phyloP scores from a whole-genome alignment of 2,797 vertebrate species.

The Gadopsis marmoratus region DNA sequence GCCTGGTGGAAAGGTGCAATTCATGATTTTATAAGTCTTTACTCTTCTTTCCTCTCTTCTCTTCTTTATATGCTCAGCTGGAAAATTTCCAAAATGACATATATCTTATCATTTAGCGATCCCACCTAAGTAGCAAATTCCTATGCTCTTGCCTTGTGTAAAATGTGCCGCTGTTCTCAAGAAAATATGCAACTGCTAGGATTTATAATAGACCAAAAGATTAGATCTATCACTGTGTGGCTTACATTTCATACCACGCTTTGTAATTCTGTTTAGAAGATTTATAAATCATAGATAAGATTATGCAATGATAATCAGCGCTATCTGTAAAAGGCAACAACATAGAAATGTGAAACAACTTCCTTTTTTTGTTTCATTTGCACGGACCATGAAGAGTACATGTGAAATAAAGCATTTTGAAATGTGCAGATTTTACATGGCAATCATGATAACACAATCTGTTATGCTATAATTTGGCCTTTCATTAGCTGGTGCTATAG shows the following conservation, averaged over 20 bases:
- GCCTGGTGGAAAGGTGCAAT: background rate
- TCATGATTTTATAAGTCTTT: background rate
- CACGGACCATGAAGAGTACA: conserved; percentile 1
- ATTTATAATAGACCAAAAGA: conserved; percentile 13
- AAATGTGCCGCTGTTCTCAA: background rate
- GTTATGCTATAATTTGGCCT: background rate
- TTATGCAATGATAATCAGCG: conserved; percentile 18
- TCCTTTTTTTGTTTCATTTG: background rate
- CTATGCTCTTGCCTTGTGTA: background rate
- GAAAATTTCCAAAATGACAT: background rate
- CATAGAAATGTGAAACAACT: conserved; percentile 5
- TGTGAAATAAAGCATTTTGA: background rate
- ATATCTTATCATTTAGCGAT: background rate
- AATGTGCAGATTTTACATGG: background rate
- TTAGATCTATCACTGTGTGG: conserved; percentile 13
- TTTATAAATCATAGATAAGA: conserved; percentile 15
- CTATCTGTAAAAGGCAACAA: conserved; percentile 9
- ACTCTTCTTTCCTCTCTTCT: background rate
- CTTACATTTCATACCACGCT: conserved; percentile 17
- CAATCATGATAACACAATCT: background rate
- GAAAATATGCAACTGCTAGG: conserved; percentile 1
- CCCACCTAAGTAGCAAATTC: background rate
- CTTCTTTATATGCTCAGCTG: background rate
- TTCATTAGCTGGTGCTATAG: conserved; percentile 26
- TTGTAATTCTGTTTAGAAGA: conserved; percentile 1